A percentile compares a stretch with the other conserved stretches of the same genome.
Evolutionary conservation across 2,797 vertebrate species (phyloP).

Genomic region (Valencia hispanica): DNA sequence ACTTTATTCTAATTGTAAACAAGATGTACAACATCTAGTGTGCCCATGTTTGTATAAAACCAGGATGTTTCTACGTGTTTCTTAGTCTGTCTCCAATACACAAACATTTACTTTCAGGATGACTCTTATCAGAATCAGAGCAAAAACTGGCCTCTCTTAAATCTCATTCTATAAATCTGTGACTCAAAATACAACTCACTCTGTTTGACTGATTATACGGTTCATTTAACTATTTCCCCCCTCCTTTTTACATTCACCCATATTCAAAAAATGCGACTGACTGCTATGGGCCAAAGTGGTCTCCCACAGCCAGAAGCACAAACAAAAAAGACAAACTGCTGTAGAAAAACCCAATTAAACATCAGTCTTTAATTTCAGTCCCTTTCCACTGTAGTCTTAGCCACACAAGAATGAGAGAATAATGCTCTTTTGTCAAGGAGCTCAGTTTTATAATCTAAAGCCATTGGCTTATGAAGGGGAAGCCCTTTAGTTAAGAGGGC

Average conservation of each 20-base stretch:
- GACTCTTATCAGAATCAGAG: slow-evolving; percentile 1
- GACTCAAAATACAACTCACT: neutral
- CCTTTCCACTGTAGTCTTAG: slow-evolving; percentile 39
- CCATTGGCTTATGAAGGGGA: slow-evolving; percentile 68
- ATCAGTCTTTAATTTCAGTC: slow-evolving; percentile 60
- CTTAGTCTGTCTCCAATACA: neutral
- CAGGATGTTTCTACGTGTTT: neutral
- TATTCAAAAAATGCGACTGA: slow-evolving; percentile 11
- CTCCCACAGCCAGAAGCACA: slow-evolving; percentile 33
- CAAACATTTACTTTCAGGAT: neutral
- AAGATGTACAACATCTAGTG: no score
- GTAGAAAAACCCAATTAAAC: slow-evolving; percentile 73
- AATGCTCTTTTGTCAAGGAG: slow-evolving; percentile 67
- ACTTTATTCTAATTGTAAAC: neutral
- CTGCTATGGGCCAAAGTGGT: slow-evolving; percentile 27
- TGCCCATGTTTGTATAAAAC: neutral
- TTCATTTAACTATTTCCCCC: neutral
- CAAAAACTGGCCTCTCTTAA: neutral
- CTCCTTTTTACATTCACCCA: neutral
- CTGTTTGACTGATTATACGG: neutral
- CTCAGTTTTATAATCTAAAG: slow-evolving; percentile 68
- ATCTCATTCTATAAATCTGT: neutral
- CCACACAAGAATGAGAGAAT: slow-evolving; percentile 69
- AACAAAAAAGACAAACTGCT: slow-evolving; percentile 65
- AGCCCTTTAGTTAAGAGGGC: slow-evolving; percentile 59